Percentiles rank a stretch among this genome's conserved stretches.
These are phyloP conservation scores for Drosophila kanekoi DNA, from an alignment of 2,888 invertebrate genomes.

Conservation along the genomic window DNA sequence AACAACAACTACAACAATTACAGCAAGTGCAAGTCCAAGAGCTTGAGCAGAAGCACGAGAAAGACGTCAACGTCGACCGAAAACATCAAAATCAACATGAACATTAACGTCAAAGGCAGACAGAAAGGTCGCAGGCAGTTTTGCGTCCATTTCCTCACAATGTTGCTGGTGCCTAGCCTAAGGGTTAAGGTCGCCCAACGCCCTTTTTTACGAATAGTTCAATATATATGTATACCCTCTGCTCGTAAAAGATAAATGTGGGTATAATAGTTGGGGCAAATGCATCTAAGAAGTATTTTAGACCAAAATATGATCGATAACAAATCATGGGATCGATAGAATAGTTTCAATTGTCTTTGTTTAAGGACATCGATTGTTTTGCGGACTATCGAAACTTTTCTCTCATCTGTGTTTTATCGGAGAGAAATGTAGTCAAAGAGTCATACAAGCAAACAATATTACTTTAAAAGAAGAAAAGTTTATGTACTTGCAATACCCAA, in stretches of 20 bases:
- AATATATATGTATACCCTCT: slow-evolving; percentile 14
- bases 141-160: slow-evolving; percentile 9
- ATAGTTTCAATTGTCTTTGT: no score
- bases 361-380: neutral
- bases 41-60: neutral
- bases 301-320: no score
- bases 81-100: slow-evolving; percentile 32
- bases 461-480: no score
- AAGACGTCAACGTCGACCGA: slow-evolving; percentile 25
- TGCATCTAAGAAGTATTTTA: no score
- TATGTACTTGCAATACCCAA: no score
- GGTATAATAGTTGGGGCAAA: no score
- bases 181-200: slow-evolving; percentile 35
- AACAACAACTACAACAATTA: neutral
- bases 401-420: no score
- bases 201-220: slow-evolving; percentile 13
- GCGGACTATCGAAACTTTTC: neutral
- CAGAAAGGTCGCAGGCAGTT: slow-evolving; percentile 36
- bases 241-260: neutral
- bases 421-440: no score
- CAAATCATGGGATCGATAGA: no score
- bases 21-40: slow-evolving; percentile 13
- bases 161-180: slow-evolving; percentile 15
- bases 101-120: slow-evolving; percentile 23
- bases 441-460: no score